phyloP scores from a whole-genome alignment of 2,888 invertebrate genomes.

The Drosophila paracracens region DNA sequence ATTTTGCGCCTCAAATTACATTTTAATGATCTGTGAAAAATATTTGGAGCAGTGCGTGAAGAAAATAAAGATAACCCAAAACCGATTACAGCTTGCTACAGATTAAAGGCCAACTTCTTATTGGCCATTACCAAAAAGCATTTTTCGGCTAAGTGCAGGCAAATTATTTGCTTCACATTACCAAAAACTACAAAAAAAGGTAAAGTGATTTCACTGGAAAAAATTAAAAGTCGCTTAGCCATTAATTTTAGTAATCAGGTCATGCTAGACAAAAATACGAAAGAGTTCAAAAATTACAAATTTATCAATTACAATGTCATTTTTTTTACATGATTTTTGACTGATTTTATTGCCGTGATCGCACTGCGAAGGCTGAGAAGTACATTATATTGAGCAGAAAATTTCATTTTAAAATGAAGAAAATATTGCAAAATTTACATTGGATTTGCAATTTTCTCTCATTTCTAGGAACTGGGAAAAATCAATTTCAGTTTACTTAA shows the following conservation, averaged over 20 bases:
- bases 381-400: not conserved
- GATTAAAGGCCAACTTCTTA: slow-evolving; percentile 11
- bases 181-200: not conserved
- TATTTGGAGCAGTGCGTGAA: slow-evolving; percentile 66
- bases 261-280: no score
- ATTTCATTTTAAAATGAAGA: not conserved
- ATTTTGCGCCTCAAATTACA: slow-evolving; percentile 75
- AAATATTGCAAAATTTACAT: not conserved
- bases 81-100: slow-evolving; percentile 29
- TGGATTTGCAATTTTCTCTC: not conserved
- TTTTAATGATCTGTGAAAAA: slow-evolving; percentile 81
- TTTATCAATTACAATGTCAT: no score
- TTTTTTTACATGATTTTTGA: not conserved
- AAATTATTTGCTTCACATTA: slow-evolving; percentile 46
- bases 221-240: not conserved
- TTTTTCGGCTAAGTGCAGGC: slow-evolving; percentile 60
- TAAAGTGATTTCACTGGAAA: slow-evolving; percentile 12
- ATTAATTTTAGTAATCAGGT: no score
- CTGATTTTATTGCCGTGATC: not conserved
- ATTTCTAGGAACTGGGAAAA: not conserved
- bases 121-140: slow-evolving; percentile 22
- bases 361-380: not conserved
- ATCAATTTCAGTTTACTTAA: not conserved
- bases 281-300: no score
- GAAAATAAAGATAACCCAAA: slow-evolving; percentile 43